Evolutionary conservation across 2,113 vertebrate genomes (phyloP), one percentile per base, ranked within the genome.

Genomic region (Alethe castanea): DNA sequence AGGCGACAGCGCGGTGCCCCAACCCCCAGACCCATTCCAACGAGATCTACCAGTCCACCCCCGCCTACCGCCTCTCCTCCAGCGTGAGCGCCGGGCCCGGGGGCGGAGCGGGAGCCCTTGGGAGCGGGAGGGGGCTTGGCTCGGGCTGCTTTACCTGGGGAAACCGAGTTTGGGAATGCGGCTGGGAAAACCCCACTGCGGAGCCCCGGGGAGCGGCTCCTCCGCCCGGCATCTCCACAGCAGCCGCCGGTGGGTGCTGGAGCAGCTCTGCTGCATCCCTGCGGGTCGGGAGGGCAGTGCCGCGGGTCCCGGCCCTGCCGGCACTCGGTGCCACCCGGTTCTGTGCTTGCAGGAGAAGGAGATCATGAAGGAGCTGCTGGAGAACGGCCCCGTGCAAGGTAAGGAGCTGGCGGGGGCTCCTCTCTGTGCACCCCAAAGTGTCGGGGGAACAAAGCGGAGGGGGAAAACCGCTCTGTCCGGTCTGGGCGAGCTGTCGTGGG

Each of bases 371-470:
- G 99, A 99, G 96, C 97, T 99, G 85, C 97, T 99, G 98, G 98
- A 99, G 96, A 99, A 99, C 3, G 99, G 99, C 40, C 99, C 99
- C 0, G 99, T 99, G 88, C 99, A 99, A 99, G 99, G 99, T 99
- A 95, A 60, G 86, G 31, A 52, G 54, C 35, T 0, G 9, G 8
- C 1, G 0, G 12, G 50, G 48, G 5, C 15, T 9, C 11, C 78
- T 23, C 60, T 6, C 45, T 1, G 9, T 2, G 3, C 6, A 0
- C 44, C 80, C 76, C 36, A 1, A 20, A 14, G 8, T 5, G 6
- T 1, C 0, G 7, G 22, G 50, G 54, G 45, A 13, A 2, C 0
- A 4, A 18, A 5, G 10, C 5, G 15, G 4, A 15, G 12, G 59
- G 4, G 2, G 3, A 23, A 42, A 44, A 1, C 11, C 4, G 1